Base-by-base conservation (phyloP, 2,888 invertebrate species). In the Volucella inanis region DNA sequence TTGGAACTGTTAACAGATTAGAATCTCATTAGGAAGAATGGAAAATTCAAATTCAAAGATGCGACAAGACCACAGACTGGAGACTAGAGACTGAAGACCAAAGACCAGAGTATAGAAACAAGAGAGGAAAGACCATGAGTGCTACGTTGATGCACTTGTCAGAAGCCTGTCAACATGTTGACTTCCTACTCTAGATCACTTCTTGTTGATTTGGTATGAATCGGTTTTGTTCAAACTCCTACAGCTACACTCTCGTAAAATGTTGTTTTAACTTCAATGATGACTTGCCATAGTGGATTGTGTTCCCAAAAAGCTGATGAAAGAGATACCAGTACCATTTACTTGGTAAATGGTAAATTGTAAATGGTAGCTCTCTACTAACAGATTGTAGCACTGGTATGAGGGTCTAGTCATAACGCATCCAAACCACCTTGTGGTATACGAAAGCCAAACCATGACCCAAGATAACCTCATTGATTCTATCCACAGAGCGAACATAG, bases 111-210 rank as follows among this genome's bases (percentile, higher is more conserved):
- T 6, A 4, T 31, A 31, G 31, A 31, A 6, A 31, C 6, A 31
- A 31, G 31, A 31, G 6, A 31, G 6, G 6, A 31, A 31, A 31
- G 31, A 31, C 31, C 31, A 6, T 31, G 31, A 31, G 31, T 31
- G 31, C 31, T 31, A 6, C 59, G 71, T 54, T 77, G 85, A 85
- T 81, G 77, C 85, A 85, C 85, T 85, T 85, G 85, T 85, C 81
- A 85, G 81, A 45, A 54, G 72, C 43, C 81, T 81, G 85, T 81
- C 81, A 85, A 71, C 81, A 77, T 76, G 81, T 81, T 76, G 81
- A 77, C 81, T 85, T 85, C 85, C 85, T 85, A 81, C 81, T 85
- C 81, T 67, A 77, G 85, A 85, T 85, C 31, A 31, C 31, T 41
- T 62, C 67, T 50, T 62, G 67, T 18, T 68, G 81, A 85, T 84